Evolutionary conservation across 1,140 invertebrate genomes (phyloP), one percentile per base, ranked within the genome.

Genomic region (Bombus cullumanus): DNA sequence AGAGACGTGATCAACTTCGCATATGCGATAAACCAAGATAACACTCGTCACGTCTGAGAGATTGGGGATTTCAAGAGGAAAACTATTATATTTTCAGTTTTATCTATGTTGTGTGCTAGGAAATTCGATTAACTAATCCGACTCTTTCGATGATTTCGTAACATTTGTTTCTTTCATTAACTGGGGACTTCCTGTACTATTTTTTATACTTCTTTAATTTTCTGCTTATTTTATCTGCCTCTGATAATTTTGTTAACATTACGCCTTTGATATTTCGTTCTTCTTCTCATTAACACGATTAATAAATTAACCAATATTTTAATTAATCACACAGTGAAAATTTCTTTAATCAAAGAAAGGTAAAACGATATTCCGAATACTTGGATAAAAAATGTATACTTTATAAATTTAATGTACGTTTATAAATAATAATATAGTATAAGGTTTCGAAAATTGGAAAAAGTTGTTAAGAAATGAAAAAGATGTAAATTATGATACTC

Each of bases 21-120:
- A 53, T 34, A 83, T 9, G 3, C 6, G 83, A 72, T 84, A 80
- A 72, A 79, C 37, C 1, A 0, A 72, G 83, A 84, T 84, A 84
- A 47, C n/a, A 13, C 3, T 1, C 18, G 76, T 80, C 83, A 79
- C 68, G 68, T 84, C 3, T 31, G 0, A 68, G 0, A 18, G 31
- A 34, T 34, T 8, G 41, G 57, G 41, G 13, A 47, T 76, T 82
- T 76, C 41, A n/a, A 34, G 31, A 76, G 81, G 69, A 64, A 82
- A 75, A n/a, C 1, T 4, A 41, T 4, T 12, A 15, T 13, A 1
- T 34, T 37, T 25, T 34, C 43, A n/a, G 34, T n/a, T 53, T 80
- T 80, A 71, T 34, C 31, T 71, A 39, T 66, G 2, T 12, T 8
- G 6, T 66, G 3, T 5, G 6, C 8, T 6, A 5, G 10, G 25